Evolutionary conservation across 1,140 invertebrate genomes (phyloP), one percentile per base, ranked within the genome.

Genomic region (Asbolus verrucosus): DNA sequence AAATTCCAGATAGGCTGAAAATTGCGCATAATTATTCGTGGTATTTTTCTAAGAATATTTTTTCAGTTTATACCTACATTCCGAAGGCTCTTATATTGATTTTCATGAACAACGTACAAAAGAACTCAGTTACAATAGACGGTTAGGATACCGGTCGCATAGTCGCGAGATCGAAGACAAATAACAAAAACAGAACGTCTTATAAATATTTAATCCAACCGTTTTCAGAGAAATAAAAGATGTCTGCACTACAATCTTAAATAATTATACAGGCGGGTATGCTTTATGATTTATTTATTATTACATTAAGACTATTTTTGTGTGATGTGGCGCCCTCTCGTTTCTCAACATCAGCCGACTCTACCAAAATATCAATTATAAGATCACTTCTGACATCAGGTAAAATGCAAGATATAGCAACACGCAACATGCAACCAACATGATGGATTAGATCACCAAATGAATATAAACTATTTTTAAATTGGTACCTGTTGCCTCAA

Each of bases 141-240:
- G 39, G 15, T 8, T 46, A 2, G 41, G 6, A 46, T 46, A n/a
- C n/a, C n/a, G n/a, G n/a, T n/a, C n/a, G n/a, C 14, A 9, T 13
- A 6, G 11, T 27, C 46, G 16, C 19, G 21, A 24, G 21, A 54
- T 30, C 19, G 46, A 54, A 24, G 19, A 54, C 19, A 54, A 24
- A 54, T 54, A 11, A 24, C 4, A 54, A 54, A 54, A 54, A 54
- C 46, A 54, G 27, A 54, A 54, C 46, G 9, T 30, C 46, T 54
- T 54, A 54, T 54, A 54, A 54, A 54, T 54, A 54, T 54, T 54
- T 54, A 54, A 54, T 27, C n/a, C 19, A 21, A 54, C 46, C 21
- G 21, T 14, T 54, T 54, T 27, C 19, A 54, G 6, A 54, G 46
- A 54, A 27, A 27, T 54, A 24, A 54, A n/a, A n/a, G n/a, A 46